Base-by-base conservation (phyloP, 2,888 invertebrate genomes). In the Thumatha senex region DNA sequence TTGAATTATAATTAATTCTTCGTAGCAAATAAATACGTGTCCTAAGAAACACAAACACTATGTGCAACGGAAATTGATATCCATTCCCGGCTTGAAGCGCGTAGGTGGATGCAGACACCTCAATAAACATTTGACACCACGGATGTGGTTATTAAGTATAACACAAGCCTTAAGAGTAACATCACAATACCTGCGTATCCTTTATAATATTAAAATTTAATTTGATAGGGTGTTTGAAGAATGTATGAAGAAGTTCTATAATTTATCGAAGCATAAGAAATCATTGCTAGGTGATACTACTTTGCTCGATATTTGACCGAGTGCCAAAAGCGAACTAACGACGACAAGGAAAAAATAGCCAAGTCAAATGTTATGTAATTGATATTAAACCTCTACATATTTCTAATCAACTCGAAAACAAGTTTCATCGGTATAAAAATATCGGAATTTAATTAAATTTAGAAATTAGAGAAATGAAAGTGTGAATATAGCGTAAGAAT, bases 311-410 rank as follows among this genome's bases (percentile, higher is more conserved):
- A 82, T 83, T 89, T 89, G 90, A 83, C 59, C 61, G 58, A 46
- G 70, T 82, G 90, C 89, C 90, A 90, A 80, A 69, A 74, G 48
- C 67, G 78, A 82, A 80, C 81, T 73, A 82, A 83, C 82, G 77
- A 79, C 81, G 82, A 79, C 80, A 76, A 79, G 82, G 80, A 85
- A 89, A 89, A 89, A 90, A 89, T 88, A 87, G 81, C 80, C 75
- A 70, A 86, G 86, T 87, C 85, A 81, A 80, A 78, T 72, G 72
- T 87, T 86, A 75, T 76, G 75, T 73, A 78, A 78, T 64, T 59
- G 63, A 70, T 72, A 72, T 70, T 68, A 73, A 62, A 58, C 66
- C 63, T 76, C 72, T 72, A 74, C 67, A 68, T 66, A 63, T 70
- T 65, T 69, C 51, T 55, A 56, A 61, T 63, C 45, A 58, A 57